A percentile compares a stretch with the other conserved stretches of the same genome.
Conservation (phyloP, 2,888 invertebrate species). For the Torymus texanus region DNA sequence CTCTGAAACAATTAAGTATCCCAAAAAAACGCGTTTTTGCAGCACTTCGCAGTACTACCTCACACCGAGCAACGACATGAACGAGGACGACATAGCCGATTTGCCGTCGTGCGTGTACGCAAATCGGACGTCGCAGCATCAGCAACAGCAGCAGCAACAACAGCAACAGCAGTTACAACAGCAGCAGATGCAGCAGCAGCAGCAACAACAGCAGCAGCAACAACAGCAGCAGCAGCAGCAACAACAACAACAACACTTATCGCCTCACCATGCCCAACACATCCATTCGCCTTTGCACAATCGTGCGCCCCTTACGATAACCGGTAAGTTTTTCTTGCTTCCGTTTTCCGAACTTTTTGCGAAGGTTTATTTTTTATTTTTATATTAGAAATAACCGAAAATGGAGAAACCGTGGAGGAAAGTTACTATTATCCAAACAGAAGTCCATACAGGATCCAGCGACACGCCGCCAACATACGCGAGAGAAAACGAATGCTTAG, state of each 20-base stretch:
- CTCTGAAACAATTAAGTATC: too few relatives aligned
- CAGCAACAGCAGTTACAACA: slow-evolving; percentile 23
- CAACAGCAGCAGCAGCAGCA: slow-evolving; percentile 32
- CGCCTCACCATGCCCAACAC: slow-evolving; percentile 64
- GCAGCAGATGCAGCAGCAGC: slow-evolving; percentile 17
- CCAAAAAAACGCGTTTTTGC: background rate
- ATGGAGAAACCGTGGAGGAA: slow-evolving; percentile 70
- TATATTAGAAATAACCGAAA: slow-evolving; percentile 68
- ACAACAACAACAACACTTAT: slow-evolving; percentile 8
- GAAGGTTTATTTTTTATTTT: background rate
- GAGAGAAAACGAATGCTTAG: slow-evolving; percentile 99
- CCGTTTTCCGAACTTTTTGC: too few relatives aligned
- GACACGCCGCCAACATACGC: slow-evolving; percentile 95
- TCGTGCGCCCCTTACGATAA: slow-evolving; percentile 70
- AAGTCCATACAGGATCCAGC: slow-evolving; percentile 90
- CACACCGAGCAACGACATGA: slow-evolving; percentile 75
- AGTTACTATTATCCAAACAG: slow-evolving; percentile 81
- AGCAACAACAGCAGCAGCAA: slow-evolving; percentile 63
- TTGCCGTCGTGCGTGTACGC: slow-evolving; percentile 90
- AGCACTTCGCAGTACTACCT: slow-evolving; percentile 70
- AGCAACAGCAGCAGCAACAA: slow-evolving; percentile 41
- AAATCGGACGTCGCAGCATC: slow-evolving; percentile 77
- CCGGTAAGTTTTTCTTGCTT: slow-evolving; percentile 62
- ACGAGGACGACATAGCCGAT: slow-evolving; percentile 82
- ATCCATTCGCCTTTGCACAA: slow-evolving; percentile 72